Evolutionary conservation across 64 coral and sea anemone species (phyloP).

Genomic region (Orbicella faveolata): DNA sequence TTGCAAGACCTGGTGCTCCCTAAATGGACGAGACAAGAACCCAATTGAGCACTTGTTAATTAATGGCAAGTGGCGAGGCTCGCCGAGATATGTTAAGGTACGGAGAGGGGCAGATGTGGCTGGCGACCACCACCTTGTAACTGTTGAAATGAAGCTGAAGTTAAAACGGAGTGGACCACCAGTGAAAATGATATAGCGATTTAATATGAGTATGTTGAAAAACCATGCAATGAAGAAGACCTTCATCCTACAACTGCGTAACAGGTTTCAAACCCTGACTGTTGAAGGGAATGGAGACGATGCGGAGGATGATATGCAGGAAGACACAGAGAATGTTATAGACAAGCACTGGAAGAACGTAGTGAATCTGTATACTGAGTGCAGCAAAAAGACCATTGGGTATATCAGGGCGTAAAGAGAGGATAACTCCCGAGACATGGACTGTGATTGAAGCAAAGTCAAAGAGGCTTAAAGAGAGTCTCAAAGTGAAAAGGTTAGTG

Average conservation of each 20-base stretch:
- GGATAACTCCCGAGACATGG: conserved; percentile 45
- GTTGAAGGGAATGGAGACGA: no score
- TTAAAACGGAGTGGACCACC: no score
- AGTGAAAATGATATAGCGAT: no score
- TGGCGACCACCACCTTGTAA: conserved; percentile 7
- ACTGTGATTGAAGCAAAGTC: conserved; percentile 26
- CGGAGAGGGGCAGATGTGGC: conserved; percentile 9
- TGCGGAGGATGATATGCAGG: no score
- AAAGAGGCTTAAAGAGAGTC: conserved; percentile 7
- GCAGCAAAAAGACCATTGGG: no score
- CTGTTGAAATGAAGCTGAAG: neutral
- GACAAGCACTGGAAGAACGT: no score
- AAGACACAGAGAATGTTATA: no score
- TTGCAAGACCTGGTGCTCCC: conserved; percentile 8
- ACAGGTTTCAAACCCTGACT: no score
- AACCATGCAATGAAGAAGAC: no score
- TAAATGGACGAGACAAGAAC: conserved; percentile 5
- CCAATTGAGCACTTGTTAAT: neutral
- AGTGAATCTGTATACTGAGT: no score
- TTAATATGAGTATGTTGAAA: no score
- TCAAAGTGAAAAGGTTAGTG: conserved; percentile 14
- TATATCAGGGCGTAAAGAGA: neutral
- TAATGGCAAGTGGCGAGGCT: neutral
- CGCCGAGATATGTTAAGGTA: conserved; percentile 8
- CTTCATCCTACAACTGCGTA: no score